Conservation (phyloP, 2,797 vertebrate genomes). For the Poecilia picta region DNA sequence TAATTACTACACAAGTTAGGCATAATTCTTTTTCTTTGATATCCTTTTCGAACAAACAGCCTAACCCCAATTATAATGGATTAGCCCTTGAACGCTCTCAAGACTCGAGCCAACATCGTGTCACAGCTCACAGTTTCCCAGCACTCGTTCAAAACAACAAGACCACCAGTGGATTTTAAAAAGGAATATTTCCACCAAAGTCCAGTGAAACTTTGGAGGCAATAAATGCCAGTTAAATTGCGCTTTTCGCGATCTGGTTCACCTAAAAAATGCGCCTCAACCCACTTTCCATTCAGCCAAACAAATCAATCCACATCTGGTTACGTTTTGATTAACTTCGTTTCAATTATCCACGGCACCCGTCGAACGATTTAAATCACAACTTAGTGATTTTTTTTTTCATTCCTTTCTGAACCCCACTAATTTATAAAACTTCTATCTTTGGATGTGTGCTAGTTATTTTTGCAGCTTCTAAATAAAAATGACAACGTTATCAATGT, state of each 20-base stretch:
- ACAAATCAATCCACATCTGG: slow-evolving; percentile 84
- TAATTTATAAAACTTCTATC: slow-evolving; percentile 1
- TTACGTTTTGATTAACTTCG: slow-evolving; percentile 79
- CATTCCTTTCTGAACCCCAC: background rate
- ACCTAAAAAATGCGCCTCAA: slow-evolving; percentile 47
- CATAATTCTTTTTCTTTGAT: slow-evolving; percentile 5
- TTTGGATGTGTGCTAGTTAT: background rate
- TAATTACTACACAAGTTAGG: slow-evolving; percentile 42
- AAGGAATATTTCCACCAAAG: slow-evolving; percentile 37
- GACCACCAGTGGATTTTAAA: slow-evolving; percentile 46
- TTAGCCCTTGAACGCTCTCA: slow-evolving; percentile 54
- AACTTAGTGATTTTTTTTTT: slow-evolving; percentile 11
- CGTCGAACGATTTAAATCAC: slow-evolving; percentile 10
- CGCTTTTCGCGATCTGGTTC: slow-evolving; percentile 71
- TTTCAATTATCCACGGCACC: slow-evolving; percentile 67
- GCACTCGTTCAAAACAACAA: slow-evolving; percentile 50
- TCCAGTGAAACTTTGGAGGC: slow-evolving; percentile 64
- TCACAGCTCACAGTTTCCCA: slow-evolving; percentile 59
- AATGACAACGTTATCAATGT: background rate
- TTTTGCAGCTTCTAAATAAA: background rate
- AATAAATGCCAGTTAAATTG: slow-evolving; percentile 62
- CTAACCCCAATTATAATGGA: slow-evolving; percentile 65
- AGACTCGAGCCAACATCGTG: slow-evolving; percentile 56
- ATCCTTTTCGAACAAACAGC: slow-evolving; percentile 46
- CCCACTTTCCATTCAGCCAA: slow-evolving; percentile 74